These are phyloP conservation scores for Holothuria leucospilota DNA, from an alignment of 53 echinoderm and acorn worm species.

Conservation along the genomic window DNA sequence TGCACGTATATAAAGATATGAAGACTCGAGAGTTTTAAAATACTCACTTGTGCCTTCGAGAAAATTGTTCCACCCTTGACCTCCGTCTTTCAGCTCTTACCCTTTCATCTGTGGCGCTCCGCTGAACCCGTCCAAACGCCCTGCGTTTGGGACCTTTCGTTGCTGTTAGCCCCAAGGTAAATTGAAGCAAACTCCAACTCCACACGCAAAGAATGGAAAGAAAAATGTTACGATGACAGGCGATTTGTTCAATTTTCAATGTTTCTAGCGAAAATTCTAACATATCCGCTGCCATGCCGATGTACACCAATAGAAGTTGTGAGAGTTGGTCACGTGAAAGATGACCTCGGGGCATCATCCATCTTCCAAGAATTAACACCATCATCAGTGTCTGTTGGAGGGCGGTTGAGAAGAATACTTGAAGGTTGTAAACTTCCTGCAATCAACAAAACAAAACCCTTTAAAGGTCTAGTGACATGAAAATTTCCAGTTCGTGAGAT, in stretches of 20 bases:
- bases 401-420: slow-evolving; percentile 71
- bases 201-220: slow-evolving; percentile 78
- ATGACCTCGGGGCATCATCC: slow-evolving; percentile 88
- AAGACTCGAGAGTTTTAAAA: no score
- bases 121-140: slow-evolving; percentile 62
- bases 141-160: slow-evolving; percentile 81
- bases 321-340: slow-evolving; percentile 93
- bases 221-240: slow-evolving; percentile 69
- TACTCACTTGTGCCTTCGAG: slow-evolving; percentile 35
- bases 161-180: slow-evolving; percentile 84
- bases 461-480: no score
- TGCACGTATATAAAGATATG: no score
- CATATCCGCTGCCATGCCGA: slow-evolving; percentile 99
- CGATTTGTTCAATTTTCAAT: slow-evolving; percentile 70
- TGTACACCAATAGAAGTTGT: slow-evolving; percentile 91
- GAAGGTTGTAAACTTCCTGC: slow-evolving; percentile 68
- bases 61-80: slow-evolving; percentile 22
- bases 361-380: slow-evolving; percentile 82
- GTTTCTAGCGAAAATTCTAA: slow-evolving; percentile 92
- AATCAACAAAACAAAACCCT: not conserved
- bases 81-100: slow-evolving; percentile 21
- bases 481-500: no score
- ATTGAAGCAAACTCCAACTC: slow-evolving; percentile 90
- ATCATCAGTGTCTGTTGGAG: slow-evolving; percentile 91
- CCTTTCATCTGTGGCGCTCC: slow-evolving; percentile 51